Percentiles rank a stretch among this genome's conserved stretches.
phyloP scores from a whole-genome alignment of 2,797 vertebrate species.

The Bryconaethiops microstoma region DNA sequence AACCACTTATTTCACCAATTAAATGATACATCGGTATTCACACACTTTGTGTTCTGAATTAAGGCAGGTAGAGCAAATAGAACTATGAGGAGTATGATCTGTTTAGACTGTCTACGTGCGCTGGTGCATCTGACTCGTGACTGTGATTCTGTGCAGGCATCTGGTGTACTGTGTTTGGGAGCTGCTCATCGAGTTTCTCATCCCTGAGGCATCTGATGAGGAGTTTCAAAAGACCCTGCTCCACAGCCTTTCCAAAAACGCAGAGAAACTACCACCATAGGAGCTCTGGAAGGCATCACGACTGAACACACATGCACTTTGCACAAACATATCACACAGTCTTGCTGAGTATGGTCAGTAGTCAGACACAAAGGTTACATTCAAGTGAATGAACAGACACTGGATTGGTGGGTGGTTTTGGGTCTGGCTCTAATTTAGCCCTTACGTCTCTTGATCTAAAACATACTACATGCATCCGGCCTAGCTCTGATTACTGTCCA shows the following conservation, averaged over 20 bases:
- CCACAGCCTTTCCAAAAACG: conserved; percentile 69
- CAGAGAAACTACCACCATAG: conserved; percentile 57
- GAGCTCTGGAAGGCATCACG: conserved; percentile 52
- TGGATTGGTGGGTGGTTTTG: conserved; percentile 24
- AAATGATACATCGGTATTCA: too few relatives aligned
- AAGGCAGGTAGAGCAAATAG: neutral
- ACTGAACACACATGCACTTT: conserved; percentile 21
- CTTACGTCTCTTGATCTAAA: conserved; percentile 43
- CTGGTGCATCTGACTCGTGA: conserved; percentile 36
- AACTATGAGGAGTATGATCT: too few relatives aligned
- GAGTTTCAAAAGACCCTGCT: conserved; percentile 76
- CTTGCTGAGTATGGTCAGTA: neutral
- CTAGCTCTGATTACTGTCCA: conserved; percentile 63
- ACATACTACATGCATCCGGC: conserved; percentile 48
- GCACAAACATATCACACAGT: neutral
- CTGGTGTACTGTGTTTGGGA: conserved; percentile 90
- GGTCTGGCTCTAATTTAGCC: conserved; percentile 55
- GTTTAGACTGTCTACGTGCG: neutral
- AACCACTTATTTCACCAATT: neutral
- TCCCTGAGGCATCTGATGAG: conserved; percentile 78
- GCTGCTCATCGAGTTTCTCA: conserved; percentile 87
- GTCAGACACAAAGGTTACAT: conserved; percentile 15
- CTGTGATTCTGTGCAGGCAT: conserved; percentile 77
- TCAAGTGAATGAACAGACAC: conserved; percentile 27
- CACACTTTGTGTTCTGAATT: too few relatives aligned